phyloP scores from a whole-genome alignment of 2,797 vertebrate species.

The Aratinga solstitialis region DNA sequence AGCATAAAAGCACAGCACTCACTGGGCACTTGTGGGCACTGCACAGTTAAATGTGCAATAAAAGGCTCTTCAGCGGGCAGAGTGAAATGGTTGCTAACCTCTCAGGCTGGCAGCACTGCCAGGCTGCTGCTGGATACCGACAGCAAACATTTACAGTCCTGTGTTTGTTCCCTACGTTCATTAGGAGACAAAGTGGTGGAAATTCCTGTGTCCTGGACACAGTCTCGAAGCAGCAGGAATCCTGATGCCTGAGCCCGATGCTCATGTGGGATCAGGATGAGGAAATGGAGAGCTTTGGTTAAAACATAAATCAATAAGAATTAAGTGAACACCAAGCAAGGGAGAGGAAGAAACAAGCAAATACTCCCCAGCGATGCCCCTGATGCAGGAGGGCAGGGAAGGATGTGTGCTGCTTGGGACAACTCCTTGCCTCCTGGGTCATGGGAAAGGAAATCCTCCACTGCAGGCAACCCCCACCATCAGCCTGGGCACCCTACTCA shows the following conservation, averaged over 20 bases:
- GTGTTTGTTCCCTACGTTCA: not conserved
- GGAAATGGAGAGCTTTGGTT: not conserved
- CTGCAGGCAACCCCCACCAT: not conserved
- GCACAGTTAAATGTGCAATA: not conserved
- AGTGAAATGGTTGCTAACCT: not conserved
- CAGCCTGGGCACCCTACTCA: not conserved
- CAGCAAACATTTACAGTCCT: slow-evolving; percentile 23
- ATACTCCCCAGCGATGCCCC: not conserved
- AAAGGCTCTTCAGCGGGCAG: not conserved
- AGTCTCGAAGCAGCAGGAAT: not conserved
- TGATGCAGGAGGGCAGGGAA: not conserved
- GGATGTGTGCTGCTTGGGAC: not conserved
- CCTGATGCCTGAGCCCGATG: not conserved
- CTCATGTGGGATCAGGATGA: not conserved
- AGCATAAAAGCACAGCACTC: not conserved
- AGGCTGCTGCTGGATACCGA: not conserved
- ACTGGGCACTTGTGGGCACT: not conserved
- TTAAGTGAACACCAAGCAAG: not conserved
- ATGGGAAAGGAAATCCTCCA: not conserved
- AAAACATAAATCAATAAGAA: not conserved
- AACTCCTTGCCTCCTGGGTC: not conserved
- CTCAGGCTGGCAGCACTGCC: not conserved
- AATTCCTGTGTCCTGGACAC: not conserved
- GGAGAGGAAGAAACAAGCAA: not conserved
- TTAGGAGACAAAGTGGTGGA: slow-evolving; percentile 7